Conservation (phyloP, 2,797 vertebrate species). For the Gambelia wislizenii region DNA sequence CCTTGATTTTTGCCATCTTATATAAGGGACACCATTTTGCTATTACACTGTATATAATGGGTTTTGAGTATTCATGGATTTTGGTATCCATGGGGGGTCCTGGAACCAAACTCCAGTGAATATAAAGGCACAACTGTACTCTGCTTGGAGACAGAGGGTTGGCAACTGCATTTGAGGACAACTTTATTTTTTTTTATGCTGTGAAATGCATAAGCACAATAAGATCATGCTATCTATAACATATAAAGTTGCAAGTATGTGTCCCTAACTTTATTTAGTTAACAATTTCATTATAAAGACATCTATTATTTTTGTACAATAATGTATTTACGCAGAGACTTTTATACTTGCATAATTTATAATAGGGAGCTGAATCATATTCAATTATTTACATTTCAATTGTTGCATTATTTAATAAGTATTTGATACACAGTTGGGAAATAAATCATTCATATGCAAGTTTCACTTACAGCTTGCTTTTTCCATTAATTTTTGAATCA, state of each 20-base stretch:
- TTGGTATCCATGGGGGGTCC: no score
- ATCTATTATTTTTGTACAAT: conserved; percentile 4
- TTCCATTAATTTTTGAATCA: conserved; percentile 37
- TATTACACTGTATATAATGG: no score
- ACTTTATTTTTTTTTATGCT: neutral
- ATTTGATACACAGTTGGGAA: conserved; percentile 32
- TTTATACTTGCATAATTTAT: conserved; percentile 33
- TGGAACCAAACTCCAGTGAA: no score
- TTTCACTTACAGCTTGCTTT: conserved; percentile 19
- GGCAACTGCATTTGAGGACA: neutral
- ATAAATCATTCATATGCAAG: conserved; percentile 39
- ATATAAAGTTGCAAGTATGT: neutral
- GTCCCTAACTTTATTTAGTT: conserved; percentile 9
- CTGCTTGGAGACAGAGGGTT: neutral
- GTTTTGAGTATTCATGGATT: no score
- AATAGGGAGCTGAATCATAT: conserved; percentile 24
- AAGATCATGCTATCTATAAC: neutral
- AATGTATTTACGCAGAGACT: conserved; percentile 10
- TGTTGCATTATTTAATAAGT: conserved; percentile 34
- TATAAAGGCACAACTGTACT: no score
- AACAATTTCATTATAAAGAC: conserved; percentile 13
- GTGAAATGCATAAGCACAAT: neutral
- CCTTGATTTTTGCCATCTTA: no score
- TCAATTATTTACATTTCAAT: conserved; percentile 40
- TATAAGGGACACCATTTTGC: no score